These are phyloP conservation scores for Monopis laevigella DNA, from an alignment of 2,888 invertebrate species.

Conservation along the genomic window DNA sequence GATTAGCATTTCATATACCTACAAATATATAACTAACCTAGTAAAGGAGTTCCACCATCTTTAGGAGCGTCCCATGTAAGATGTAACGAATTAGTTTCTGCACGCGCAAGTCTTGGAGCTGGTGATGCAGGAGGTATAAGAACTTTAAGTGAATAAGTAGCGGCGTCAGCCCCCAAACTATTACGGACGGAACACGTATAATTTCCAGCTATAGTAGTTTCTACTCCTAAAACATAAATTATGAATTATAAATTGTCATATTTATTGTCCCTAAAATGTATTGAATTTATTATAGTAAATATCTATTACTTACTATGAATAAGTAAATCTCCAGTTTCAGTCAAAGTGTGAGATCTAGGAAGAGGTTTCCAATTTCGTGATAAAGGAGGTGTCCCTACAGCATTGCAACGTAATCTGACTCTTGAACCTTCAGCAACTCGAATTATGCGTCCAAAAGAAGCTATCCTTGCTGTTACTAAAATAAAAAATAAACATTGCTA, in stretches of 20 bases:
- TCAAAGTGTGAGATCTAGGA: conserved; percentile 66
- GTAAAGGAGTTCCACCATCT: conserved; percentile 28
- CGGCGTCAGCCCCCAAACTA: conserved; percentile 80
- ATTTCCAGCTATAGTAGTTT: conserved; percentile 73
- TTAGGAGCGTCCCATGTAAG: conserved; percentile 69
- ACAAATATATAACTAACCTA: conserved; percentile 29
- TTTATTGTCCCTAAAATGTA: too few relatives aligned
- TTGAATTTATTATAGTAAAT: too few relatives aligned
- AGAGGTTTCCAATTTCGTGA: conserved; percentile 68
- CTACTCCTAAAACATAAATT: conserved; percentile 56
- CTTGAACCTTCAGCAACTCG: conserved; percentile 70
- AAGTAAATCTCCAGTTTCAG: conserved; percentile 68
- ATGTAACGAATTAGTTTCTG: conserved; percentile 57
- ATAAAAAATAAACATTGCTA: conserved; percentile 6
- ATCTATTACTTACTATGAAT: conserved; percentile 69
- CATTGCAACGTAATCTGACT: conserved; percentile 73
- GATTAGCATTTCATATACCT: too few relatives aligned
- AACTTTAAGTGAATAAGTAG: conserved; percentile 74
- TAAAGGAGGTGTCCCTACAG: conserved; percentile 72
- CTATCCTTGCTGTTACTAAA: conserved; percentile 79
- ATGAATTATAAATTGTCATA: too few relatives aligned
- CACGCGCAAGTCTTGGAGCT: conserved; percentile 68
- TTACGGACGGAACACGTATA: conserved; percentile 82
- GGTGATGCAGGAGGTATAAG: conserved; percentile 77
- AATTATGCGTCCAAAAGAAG: conserved; percentile 76